Evolutionary conservation across 37 sponge, comb jelly and placozoan genomes (phyloP).

Genomic region (Eunapius fragilis): DNA sequence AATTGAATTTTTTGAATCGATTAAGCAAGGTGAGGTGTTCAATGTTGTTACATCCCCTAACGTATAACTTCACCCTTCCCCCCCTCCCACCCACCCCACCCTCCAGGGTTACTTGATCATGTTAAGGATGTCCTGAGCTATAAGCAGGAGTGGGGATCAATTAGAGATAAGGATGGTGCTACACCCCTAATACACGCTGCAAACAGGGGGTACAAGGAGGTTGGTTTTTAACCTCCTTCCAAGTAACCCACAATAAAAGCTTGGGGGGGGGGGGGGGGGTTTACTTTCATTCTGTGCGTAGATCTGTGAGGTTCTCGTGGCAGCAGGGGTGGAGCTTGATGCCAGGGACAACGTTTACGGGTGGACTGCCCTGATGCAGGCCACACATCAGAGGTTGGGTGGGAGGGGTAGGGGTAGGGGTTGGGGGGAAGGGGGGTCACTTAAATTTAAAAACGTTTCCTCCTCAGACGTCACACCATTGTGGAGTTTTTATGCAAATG

Average conservation of each 20-base stretch:
- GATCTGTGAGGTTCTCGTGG: conserved; percentile 49
- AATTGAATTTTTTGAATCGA: conserved; percentile 61
- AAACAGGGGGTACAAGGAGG: conserved; percentile 67
- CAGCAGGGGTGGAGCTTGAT: conserved; percentile 58
- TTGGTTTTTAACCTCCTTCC: conserved; percentile 5
- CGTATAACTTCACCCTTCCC: neutral
- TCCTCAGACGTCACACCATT: neutral
- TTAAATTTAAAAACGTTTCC: too few species aligned
- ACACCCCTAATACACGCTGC: conserved; percentile 90
- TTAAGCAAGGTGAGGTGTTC: conserved; percentile 45
- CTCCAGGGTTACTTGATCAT: conserved; percentile 25
- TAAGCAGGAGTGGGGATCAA: conserved; percentile 8
- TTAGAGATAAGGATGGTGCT: conserved; percentile 72
- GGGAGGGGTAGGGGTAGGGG: neutral
- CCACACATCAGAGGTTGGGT: conserved; percentile 70
- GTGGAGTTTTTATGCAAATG: neutral
- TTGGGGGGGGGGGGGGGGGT: too few species aligned
- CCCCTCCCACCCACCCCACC: neutral
- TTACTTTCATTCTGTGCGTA: neutral
- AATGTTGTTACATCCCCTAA: neutral
- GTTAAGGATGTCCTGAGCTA: conserved; percentile 20
- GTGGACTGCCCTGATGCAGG: conserved; percentile 91
- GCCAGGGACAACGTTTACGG: conserved; percentile 63
- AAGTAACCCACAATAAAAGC: neutral
- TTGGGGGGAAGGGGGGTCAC: too few species aligned